Evolutionary conservation across 2,888 invertebrate genomes (phyloP).

Genomic region (Aphidius colemani): DNA sequence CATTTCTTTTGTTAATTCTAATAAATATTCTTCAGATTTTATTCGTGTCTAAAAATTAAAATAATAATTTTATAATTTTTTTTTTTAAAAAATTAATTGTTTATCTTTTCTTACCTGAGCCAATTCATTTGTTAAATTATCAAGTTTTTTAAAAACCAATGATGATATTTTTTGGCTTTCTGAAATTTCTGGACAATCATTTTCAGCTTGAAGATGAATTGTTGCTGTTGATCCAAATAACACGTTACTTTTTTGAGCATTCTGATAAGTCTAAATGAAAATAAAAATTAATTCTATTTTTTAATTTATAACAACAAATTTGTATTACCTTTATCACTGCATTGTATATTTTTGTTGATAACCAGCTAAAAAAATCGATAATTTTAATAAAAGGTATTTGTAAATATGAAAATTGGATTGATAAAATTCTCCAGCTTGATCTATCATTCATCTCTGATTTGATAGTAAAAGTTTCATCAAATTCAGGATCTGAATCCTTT

Average conservation of each 20-base stretch:
- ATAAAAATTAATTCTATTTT: neutral
- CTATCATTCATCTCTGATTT: constrained; percentile 14
- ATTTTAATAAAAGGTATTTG: neutral
- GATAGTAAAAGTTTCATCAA: neutral
- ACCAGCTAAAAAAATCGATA: neutral
- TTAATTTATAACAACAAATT: neutral
- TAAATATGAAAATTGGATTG: constrained; percentile 1
- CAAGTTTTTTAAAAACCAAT: constrained; percentile 38
- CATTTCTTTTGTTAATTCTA: constrained; percentile 40
- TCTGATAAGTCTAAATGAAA: neutral
- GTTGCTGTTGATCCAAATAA: constrained; percentile 39
- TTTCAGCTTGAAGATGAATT: neutral
- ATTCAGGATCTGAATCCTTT: too few relatives aligned
- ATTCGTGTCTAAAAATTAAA: constrained; percentile 36
- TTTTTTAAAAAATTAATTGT: constrained; percentile 1
- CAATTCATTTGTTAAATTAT: constrained; percentile 39
- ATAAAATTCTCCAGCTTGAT: neutral
- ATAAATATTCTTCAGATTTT: constrained; percentile 37
- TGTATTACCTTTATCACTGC: constrained; percentile 7
- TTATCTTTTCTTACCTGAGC: constrained; percentile 35
- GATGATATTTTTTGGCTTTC: constrained; percentile 39
- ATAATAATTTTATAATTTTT: constrained; percentile 6
- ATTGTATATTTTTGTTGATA: neutral
- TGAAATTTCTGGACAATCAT: constrained; percentile 13
- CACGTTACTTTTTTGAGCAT: neutral